Evolutionary conservation across 2,797 vertebrate species (phyloP).

Genomic region (Notolepis coatsorum): DNA sequence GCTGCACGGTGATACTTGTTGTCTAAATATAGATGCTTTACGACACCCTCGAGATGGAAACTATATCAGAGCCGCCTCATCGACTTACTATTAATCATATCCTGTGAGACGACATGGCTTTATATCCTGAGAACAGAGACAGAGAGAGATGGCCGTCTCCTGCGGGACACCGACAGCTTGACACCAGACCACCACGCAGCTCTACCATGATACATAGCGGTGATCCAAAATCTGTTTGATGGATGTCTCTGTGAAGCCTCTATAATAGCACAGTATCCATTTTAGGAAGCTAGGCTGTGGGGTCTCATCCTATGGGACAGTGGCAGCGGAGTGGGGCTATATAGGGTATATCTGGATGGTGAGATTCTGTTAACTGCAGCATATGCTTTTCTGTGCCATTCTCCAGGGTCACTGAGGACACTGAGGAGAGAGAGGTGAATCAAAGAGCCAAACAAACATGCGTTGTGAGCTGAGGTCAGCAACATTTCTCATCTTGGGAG

Average conservation of each 20-base stretch:
- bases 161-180: no score
- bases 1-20: no score
- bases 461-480: slow-evolving; percentile 54
- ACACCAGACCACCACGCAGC: not conserved
- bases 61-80: not conserved
- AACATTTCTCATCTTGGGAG: slow-evolving; percentile 34
- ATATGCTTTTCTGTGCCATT: slow-evolving; percentile 6
- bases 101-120: not conserved
- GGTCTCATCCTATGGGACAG: not conserved
- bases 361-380: not conserved
- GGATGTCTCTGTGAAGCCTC: not conserved
- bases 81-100: not conserved
- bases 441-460: no score
- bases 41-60: not conserved
- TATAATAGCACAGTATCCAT: not conserved
- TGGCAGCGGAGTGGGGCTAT: not conserved
- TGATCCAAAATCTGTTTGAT: not conserved
- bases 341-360: not conserved
- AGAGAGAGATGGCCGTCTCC: not conserved
- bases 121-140: not conserved
- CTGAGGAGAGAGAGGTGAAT: slow-evolving; percentile 7
- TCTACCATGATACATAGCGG: not conserved
- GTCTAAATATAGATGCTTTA: not conserved
- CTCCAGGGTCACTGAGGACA: slow-evolving; percentile 33
- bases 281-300: no score